phyloP scores from a whole-genome alignment of 2,113 vertebrate genomes.

The Anolis sagrei region DNA sequence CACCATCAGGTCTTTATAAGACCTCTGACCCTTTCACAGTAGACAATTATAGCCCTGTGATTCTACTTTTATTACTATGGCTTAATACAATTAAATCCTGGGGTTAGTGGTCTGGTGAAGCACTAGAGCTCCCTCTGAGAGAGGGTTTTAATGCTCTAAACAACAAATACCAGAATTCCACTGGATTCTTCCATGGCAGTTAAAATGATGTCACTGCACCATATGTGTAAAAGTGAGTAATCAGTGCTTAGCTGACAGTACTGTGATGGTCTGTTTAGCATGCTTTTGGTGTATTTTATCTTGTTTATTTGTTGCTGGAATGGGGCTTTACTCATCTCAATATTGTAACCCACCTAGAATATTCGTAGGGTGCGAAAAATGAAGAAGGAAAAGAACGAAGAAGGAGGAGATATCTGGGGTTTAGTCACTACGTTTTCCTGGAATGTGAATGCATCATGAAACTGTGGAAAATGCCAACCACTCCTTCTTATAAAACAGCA shows the following conservation, averaged over 20 bases:
- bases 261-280: neutral
- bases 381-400: neutral
- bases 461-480: too few species aligned
- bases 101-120: too few species aligned
- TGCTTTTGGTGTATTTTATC: neutral
- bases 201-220: too few species aligned
- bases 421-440: neutral
- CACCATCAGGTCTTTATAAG: neutral
- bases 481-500: too few species aligned
- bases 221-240: neutral
- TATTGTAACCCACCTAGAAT: neutral
- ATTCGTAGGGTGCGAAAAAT: neutral
- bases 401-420: neutral
- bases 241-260: neutral
- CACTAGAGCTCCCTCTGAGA: too few species aligned
- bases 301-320: neutral
- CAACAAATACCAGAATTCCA: too few species aligned
- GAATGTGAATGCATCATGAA: neutral
- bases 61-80: too few species aligned
- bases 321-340: neutral
- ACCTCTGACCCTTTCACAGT: neutral
- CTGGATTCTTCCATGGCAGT: too few species aligned
- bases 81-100: too few species aligned
- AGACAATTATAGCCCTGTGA: too few species aligned
- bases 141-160: too few species aligned